Evolutionary conservation across 2,113 vertebrate species (phyloP).

Genomic region (Anhinga anhinga): DNA sequence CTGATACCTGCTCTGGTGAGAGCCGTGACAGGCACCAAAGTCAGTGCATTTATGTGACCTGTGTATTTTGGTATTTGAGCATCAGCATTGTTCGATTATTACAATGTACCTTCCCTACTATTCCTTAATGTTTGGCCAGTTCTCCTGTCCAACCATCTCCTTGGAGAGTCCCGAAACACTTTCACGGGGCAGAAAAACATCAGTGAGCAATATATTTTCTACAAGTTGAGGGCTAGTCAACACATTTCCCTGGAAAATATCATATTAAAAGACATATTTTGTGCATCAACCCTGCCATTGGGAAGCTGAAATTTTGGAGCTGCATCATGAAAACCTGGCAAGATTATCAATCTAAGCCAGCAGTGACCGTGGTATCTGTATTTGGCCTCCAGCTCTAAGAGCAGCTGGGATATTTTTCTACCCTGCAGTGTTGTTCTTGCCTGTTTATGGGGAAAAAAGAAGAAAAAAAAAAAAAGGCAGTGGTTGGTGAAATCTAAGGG

Average conservation of each 20-base stretch:
- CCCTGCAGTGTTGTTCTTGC: not conserved
- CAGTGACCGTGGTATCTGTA: not conserved
- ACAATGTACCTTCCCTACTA: rapidly evolving
- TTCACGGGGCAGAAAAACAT: not conserved
- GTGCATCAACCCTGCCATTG: not conserved
- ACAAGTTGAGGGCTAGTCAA: not conserved
- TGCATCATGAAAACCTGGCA: not conserved
- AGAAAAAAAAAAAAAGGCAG: too few relatives aligned
- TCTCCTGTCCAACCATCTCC: not conserved
- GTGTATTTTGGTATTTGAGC: not conserved
- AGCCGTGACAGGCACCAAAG: rapidly evolving
- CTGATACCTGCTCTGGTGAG: not conserved
- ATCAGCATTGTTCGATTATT: rapidly evolving
- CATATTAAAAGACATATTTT: rapidly evolving
- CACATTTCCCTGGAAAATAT: not conserved
- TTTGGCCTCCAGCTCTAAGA: not conserved
- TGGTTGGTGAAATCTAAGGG: not conserved
- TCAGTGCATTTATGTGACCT: rapidly evolving
- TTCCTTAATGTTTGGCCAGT: rapidly evolving
- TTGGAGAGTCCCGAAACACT: not conserved
- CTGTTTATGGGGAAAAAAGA: not conserved
- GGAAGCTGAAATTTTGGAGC: not conserved
- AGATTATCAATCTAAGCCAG: not conserved
- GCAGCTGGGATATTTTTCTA: not conserved
- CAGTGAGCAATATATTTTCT: not conserved